Evolutionary conservation across 2,888 invertebrate genomes (phyloP), one percentile per base, ranked within the genome.

Genomic region (Parelbella ahira): DNA sequence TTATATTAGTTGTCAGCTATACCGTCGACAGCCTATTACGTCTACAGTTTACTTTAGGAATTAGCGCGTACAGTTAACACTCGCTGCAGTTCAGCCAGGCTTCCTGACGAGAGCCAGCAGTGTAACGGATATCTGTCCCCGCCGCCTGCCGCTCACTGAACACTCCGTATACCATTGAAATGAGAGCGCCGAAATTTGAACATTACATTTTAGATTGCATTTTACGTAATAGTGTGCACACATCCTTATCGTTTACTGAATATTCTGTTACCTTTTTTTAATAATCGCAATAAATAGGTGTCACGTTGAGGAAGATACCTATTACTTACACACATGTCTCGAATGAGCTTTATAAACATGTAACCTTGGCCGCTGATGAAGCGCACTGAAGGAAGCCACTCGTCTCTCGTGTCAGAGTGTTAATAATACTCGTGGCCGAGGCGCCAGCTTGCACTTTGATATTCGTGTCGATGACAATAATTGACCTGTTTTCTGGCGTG

Each of bases 201-300:
- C 15, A 12, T 8, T 5, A 28, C n/a, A n/a, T n/a, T n/a, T n/a
- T n/a, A n/a, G n/a, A n/a, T n/a, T n/a, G n/a, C n/a, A n/a, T n/a
- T n/a, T n/a, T n/a, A n/a, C n/a, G n/a, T n/a, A n/a, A n/a, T 5
- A 18, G 19, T 37, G 8, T 20, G 20, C 9, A 27, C 27, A 27
- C 1, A 5, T n/a, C 36, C 18, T 32, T 65, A 36, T 19, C 60
- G 67, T 64, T 64, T 63, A 63, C 66, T 70, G 68, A 56, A 54
- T 73, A 62, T 77, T 65, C 53, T 44, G 56, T 63, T 68, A 70
- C 73, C 59, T 59, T 61, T 66, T 72, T 68, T 63, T n/a, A 69
- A 74, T 76, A 63, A 64, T 54, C 9, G 33, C 24, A 27, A 19
- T 45, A 4, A 44, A 32, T 25, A 25, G 13, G 10, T 10, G 5